Percentiles rank a stretch among this genome's conserved stretches.
These are phyloP conservation scores for Chloropsis cyanopogon DNA, from an alignment of 2,113 vertebrate genomes.

Conservation along the genomic window DNA sequence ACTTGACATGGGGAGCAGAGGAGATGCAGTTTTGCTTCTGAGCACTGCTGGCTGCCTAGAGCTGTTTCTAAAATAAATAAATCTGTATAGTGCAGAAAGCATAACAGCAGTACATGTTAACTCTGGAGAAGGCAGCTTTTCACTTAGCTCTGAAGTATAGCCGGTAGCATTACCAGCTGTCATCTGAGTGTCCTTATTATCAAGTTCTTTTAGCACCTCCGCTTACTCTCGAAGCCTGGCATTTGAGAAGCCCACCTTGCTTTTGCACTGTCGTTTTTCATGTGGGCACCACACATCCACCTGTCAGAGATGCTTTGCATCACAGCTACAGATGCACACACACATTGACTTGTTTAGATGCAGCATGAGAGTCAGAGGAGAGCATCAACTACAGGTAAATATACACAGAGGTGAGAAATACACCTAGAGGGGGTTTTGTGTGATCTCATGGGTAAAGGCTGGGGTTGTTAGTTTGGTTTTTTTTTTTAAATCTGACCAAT, in stretches of 20 bases:
- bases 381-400: not conserved
- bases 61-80: constrained; percentile 13
- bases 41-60: not conserved
- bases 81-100: not conserved
- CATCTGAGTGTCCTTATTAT: constrained; percentile 39
- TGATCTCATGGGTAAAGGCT: not conserved
- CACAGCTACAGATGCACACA: not conserved
- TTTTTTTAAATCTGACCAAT: not conserved
- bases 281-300: not conserved
- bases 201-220: constrained; percentile 33
- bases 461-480: not conserved
- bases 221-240: not conserved
- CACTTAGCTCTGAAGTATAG: not conserved
- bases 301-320: constrained; percentile 18
- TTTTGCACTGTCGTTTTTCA: not conserved
- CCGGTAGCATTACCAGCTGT: constrained; percentile 17
- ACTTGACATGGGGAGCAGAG: not conserved
- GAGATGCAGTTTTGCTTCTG: not conserved
- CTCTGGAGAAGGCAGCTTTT: constrained; percentile 15
- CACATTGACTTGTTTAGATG: not conserved
- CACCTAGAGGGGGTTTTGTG: not conserved
- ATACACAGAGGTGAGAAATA: not conserved
- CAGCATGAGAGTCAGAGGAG: not conserved
- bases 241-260: constrained; percentile 25
- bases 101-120: not conserved